Base-by-base conservation (phyloP, 2,888 invertebrate species). In the Thereva unica region DNA sequence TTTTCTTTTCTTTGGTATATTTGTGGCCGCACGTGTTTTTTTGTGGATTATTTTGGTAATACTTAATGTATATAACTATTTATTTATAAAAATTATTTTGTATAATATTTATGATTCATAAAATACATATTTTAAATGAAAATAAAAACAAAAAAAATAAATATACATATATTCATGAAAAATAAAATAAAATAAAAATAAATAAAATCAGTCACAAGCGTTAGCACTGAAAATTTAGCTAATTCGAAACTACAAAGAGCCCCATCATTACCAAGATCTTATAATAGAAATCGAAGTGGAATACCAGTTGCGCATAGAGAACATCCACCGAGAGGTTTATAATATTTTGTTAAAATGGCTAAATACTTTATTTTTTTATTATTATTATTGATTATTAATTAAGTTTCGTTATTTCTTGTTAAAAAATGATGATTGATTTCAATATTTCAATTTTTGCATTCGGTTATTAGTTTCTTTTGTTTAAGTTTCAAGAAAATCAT, bases 221-320 rank as follows among this genome's bases (percentile, higher is more conserved):
- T 73, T 79, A 86, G 86, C 78, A 85, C 85, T 74, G 86, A 86
- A 81, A 86, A 86, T 80, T 82, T 86, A 70, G 79, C 82, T 76
- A 81, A 77, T 69, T 78, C 79, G 71, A 83, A 82, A 71, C 79
- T 85, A 72, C 84, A 83, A 77, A 82, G 85, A 74, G 84, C 83
- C 75, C 85, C 86, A 74, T 85, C 85, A 73, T 80, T 86, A 75
- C 85, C 86, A 74, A 81, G 85, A 75, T 84, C 83, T 74, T 85
- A 85, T 78, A 70, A 68, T 70, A 82, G 85, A 71, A 85, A 85
- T 77, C 84, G 85, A 72, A 84, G 83, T 78, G 85, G 85, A 76
- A 86, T 86, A 75, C 86, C 86, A 71, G 84, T 86, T 59, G 74
- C 75, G 63, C 73, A 73, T 67, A 71, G 73, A 59, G 74, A 74